Base-by-base conservation (phyloP, 1,140 invertebrate species). In the Pogonognathellus flavescens region DNA sequence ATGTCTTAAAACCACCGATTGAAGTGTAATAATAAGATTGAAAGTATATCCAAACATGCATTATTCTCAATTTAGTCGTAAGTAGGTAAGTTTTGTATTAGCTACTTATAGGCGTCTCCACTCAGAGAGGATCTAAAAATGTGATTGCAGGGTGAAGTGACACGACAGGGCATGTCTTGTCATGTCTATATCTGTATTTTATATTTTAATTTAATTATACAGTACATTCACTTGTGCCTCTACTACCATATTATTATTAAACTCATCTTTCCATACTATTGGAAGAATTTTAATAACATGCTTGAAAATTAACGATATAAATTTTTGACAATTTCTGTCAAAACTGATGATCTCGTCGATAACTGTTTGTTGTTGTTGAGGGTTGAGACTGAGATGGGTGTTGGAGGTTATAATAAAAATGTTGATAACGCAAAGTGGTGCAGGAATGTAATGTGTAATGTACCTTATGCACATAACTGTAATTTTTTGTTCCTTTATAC, bases 341-440 rank as follows among this genome's bases (percentile, higher is more conserved):
- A 41, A 41, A 41, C 6, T 41, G 31, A 41, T 41, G 6, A 41
- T 41, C 31, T 57, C 1, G 10, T 57, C 9, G 11, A 57, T 57
- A 13, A n/a, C 3, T 25, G 25, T 50, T 18, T 66, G 18, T 25
- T 11, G 10, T 66, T 6, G 59, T 31, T 49, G 31, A 1, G n/a
- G 1, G 59, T n/a, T 13, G n/a, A 76, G 31, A 50, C 14, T 72
- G 20, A 20, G 14, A 25, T 76, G 70, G 31, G 16, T 76, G 25
- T 49, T 31, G 41, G 41, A 49, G 53, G 41, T 76, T 25, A 49
- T 76, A 76, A 76, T 76, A 76, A 76, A 49, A 31, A 76, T 76
- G 70, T 76, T 76, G 70, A 76, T 76, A 76, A 76, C 49, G 70
- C 70, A 25, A 76, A 49, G 70, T 16, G n/a, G 70, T 41, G 70